Percentiles rank a stretch among this genome's conserved stretches.
phyloP scores from a whole-genome alignment of 2,113 vertebrate species.

The Urocitellus parryii region DNA sequence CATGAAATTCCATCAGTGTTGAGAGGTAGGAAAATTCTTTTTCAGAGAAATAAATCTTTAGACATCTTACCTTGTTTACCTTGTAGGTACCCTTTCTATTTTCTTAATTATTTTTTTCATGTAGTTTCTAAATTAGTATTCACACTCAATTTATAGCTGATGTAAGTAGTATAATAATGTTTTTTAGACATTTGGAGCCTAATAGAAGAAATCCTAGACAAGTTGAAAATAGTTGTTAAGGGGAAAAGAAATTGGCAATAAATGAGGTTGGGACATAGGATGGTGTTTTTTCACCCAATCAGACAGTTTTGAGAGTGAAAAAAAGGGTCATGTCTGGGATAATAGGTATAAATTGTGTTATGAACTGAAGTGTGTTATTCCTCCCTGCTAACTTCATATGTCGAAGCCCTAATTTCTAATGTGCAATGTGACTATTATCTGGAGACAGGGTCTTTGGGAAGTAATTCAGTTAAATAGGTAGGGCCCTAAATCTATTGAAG shows the following conservation, averaged over 20 bases:
- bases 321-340: neutral
- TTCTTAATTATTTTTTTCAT: neutral
- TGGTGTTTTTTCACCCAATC: neutral
- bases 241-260: neutral
- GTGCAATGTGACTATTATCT: neutral
- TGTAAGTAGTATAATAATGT: neutral
- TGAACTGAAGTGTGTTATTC: no score
- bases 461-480: neutral
- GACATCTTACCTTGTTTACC: neutral
- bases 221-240: slow-evolving; percentile 2
- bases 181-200: slow-evolving; percentile 4
- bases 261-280: neutral
- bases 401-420: neutral
- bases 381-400: neutral
- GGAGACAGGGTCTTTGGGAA: neutral
- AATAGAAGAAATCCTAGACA: neutral
- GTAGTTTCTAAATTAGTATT: neutral
- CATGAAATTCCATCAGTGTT: neutral
- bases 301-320: neutral
- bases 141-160: neutral
- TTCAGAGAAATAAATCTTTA: neutral
- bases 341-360: neutral
- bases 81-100: neutral
- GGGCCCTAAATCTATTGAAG: neutral
- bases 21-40: neutral